Evolutionary conservation across 1,140 invertebrate genomes (phyloP).

Genomic region (Centruroides vittatus): DNA sequence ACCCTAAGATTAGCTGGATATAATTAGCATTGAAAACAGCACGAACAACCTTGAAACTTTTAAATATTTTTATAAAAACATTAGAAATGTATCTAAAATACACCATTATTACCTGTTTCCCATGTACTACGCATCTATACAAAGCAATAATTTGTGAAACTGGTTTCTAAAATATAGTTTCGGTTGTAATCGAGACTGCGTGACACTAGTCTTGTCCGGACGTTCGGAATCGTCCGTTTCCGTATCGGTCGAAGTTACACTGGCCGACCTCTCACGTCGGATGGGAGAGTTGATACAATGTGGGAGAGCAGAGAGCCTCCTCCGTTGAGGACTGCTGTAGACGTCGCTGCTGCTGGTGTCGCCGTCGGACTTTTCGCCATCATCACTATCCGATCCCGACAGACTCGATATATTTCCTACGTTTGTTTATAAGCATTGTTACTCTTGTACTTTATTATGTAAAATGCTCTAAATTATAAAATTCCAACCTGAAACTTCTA

Average conservation of each 20-base stretch:
- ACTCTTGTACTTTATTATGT: no score
- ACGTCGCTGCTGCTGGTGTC: constrained; percentile 5
- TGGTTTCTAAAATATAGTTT: constrained; percentile 56
- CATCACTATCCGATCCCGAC: constrained; percentile 46
- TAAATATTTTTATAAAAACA: no score
- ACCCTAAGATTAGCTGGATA: no score
- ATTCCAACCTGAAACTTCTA: constrained; percentile 24
- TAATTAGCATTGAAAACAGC: no score
- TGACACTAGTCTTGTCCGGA: neutral
- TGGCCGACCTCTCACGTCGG: neutral
- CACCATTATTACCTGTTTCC: constrained; percentile 23
- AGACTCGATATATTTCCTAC: constrained; percentile 57
- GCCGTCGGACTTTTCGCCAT: constrained; percentile 8
- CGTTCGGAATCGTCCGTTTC: constrained; percentile 15
- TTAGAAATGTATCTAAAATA: no score
- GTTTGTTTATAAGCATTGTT: constrained; percentile 4
- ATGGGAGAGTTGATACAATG: neutral
- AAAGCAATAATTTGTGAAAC: constrained; percentile 51
- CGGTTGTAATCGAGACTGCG: constrained; percentile 25
- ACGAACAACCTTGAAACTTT: no score
- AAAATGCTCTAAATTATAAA: no score
- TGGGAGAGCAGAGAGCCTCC: neutral
- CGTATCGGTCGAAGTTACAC: constrained; percentile 8
- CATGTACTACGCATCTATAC: constrained; percentile 44
- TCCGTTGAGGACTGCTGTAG: constrained; percentile 8